Evolutionary conservation across 2,888 invertebrate species (phyloP).

Genomic region (Lumbricus terrestris): DNA sequence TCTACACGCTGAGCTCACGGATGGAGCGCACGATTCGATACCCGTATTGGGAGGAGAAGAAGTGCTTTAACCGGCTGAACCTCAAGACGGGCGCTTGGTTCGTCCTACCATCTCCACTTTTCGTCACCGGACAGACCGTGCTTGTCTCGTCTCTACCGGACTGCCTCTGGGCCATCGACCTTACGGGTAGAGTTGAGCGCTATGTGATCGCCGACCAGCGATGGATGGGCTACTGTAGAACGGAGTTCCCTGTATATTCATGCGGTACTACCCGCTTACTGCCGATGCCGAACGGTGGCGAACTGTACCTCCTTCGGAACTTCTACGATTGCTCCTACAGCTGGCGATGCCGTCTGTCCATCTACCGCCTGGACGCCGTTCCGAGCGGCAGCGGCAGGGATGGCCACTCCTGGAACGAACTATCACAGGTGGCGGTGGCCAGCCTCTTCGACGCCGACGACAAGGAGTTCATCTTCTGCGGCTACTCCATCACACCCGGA

Average conservation of each 20-base stretch:
- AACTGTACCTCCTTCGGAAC: slow-evolving; percentile 6
- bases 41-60: background rate
- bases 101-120: background rate
- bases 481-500: no score
- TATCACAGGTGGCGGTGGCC: background rate
- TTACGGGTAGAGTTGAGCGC: background rate
- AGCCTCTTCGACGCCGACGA: background rate
- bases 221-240: no score
- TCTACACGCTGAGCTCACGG: slow-evolving; percentile 5
- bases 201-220: background rate
- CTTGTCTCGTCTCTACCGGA: background rate
- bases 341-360: no score
- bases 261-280: background rate
- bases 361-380: no score
- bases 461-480: no score
- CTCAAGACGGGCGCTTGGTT: background rate
- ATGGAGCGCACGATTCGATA: background rate
- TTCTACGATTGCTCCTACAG: background rate
- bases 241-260: background rate
- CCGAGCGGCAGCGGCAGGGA: no score
- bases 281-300: background rate
- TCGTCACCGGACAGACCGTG: background rate
- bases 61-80: background rate
- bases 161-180: background rate
- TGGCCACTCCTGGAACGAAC: no score